Evolutionary conservation across 2,113 vertebrate species (phyloP), one percentile per base, ranked within the genome.

Genomic region (Prinia subflava): DNA sequence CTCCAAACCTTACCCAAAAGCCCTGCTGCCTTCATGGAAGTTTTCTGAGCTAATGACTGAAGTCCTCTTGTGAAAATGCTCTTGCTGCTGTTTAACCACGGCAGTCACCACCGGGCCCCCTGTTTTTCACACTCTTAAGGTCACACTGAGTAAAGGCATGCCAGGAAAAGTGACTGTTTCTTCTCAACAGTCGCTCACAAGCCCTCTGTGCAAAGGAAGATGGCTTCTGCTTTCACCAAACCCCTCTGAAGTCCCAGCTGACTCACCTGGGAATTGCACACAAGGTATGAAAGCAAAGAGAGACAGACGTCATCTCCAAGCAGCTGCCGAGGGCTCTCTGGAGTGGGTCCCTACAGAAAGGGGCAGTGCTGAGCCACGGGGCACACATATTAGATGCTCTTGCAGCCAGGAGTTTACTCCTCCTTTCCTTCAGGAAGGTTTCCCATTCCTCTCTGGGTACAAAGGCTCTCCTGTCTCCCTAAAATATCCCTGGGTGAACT

Each of bases 141-240:
- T 96, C 92, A 95, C 91, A 87, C 82, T 88, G 86, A 97, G 59
- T 93, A 94, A 93, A 87, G 75, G 35, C 91, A 94, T 97, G 91
- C 94, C 94, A 97, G 96, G 94, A 97, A 97, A 90, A 95, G 67
- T 63, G 83, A 87, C 86, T 96, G 77, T 95, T 97, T 97, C 94
- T 94, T 92, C 92, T 96, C 89, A 95, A 83, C 67, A 88, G 78
- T 33, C 1, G 0, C 65, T 94, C 27, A 12, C 49, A 33, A 47
- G 53, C 44, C 37, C 83, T 92, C 44, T 11, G 41, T 2, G 0
- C 65, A 28, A 10, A 88, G 65, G 78, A 81, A 68, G 64, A 41
- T 82, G 70, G 46, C 86, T 96, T 88, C 90, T 94, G 93, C 90
- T 93, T 78, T 92, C 83, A 93, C 81, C 80, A 84, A 42, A 50